Conservation (phyloP, 2,888 invertebrate genomes). For the Eudemis profundana region DNA sequence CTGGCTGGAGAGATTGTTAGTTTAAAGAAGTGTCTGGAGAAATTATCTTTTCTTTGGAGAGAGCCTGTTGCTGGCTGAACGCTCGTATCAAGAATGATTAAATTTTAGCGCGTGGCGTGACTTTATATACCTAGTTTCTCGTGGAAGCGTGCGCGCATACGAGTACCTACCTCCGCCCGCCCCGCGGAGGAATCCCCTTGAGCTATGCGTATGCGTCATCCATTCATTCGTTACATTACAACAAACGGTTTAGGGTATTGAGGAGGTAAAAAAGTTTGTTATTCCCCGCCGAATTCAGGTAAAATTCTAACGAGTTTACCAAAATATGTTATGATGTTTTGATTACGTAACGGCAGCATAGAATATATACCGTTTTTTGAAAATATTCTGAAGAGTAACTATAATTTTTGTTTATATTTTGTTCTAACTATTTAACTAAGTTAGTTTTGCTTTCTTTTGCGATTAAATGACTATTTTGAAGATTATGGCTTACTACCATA, state of each 20-base stretch:
- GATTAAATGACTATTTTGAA: too few relatives aligned
- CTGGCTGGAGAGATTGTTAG: constrained; percentile 12
- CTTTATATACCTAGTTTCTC: constrained; percentile 50
- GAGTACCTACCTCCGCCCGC: constrained; percentile 47
- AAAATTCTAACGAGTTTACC: constrained; percentile 16
- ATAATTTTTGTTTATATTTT: too few relatives aligned
- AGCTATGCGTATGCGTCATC: constrained; percentile 52
- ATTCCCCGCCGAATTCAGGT: constrained; percentile 34
- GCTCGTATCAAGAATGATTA: constrained; percentile 54
- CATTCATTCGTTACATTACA: constrained; percentile 50
- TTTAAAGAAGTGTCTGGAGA: background rate
- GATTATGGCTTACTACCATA: too few relatives aligned
- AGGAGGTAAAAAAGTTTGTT: constrained; percentile 38
- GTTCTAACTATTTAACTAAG: too few relatives aligned
- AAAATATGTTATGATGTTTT: background rate
- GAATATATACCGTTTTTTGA: background rate
- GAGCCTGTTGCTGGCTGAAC: constrained; percentile 44
- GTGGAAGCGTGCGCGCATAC: constrained; percentile 47
- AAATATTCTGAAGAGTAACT: too few relatives aligned
- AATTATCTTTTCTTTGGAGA: background rate
- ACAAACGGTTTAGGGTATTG: constrained; percentile 21
- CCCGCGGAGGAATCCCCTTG: constrained; percentile 58
- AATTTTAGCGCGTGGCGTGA: constrained; percentile 49
- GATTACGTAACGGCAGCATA: background rate
- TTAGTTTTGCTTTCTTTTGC: too few relatives aligned